Percentiles rank a stretch among this genome's conserved stretches.
phyloP scores from a whole-genome alignment of 1,140 invertebrate species.

The Aphidius gifuensis region DNA sequence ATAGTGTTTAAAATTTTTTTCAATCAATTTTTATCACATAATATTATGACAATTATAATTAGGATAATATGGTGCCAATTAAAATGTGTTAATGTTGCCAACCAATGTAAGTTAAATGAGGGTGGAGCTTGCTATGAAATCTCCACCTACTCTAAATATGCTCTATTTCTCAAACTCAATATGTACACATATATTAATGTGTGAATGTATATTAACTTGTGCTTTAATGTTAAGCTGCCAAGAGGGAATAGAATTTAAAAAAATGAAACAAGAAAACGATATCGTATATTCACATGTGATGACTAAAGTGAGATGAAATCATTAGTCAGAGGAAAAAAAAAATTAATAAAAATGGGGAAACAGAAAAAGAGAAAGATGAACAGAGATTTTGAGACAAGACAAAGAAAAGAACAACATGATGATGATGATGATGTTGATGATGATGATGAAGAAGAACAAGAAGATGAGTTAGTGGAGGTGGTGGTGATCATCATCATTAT shows the following conservation, averaged over 20 bases:
- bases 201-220: too few species aligned
- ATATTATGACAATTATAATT: too few species aligned
- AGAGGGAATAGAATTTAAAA: conserved; percentile 5
- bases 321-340: not conserved
- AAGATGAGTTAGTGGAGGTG: conserved; percentile 20
- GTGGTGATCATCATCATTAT: too few species aligned
- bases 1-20: too few species aligned
- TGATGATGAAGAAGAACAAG: conserved; percentile 16
- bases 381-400: too few species aligned
- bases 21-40: too few species aligned
- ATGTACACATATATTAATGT: not conserved
- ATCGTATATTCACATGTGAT: too few species aligned
- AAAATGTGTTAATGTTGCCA: not conserved
- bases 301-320: too few species aligned
- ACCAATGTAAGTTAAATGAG: conserved; percentile 51
- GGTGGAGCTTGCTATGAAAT: conserved; percentile 50
- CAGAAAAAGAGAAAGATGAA: not conserved
- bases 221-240: too few species aligned
- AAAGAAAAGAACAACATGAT: not conserved
- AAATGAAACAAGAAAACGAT: not conserved
- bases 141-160: conserved; percentile 54
- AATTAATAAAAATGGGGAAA: not conserved
- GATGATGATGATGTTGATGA: not conserved
- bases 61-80: too few species aligned
- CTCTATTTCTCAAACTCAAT: conserved; percentile 46